Conservation (phyloP, 2,797 vertebrate species). For the Cyclura pinguis region DNA sequence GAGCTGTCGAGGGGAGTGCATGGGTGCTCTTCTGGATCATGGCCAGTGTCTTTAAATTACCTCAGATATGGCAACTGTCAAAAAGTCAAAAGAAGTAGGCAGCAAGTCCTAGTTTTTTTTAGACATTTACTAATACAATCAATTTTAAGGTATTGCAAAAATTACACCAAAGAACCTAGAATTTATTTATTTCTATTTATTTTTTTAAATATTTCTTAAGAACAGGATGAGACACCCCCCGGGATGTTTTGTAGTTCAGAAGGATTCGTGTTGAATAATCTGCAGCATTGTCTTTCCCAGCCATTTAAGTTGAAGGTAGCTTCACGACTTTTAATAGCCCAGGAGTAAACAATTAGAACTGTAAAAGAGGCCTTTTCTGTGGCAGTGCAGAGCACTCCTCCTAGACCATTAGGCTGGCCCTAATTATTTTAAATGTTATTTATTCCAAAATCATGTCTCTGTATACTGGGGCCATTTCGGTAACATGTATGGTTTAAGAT, state of each 20-base stretch:
- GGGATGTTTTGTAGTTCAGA: slow-evolving; percentile 39
- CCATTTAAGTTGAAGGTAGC: slow-evolving; percentile 52
- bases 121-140: slow-evolving; percentile 76
- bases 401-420: slow-evolving; percentile 77
- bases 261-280: slow-evolving; percentile 61
- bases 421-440: slow-evolving; percentile 78
- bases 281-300: slow-evolving; percentile 65
- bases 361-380: slow-evolving; percentile 58
- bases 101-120: slow-evolving; percentile 72
- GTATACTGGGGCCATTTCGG: slow-evolving; percentile 70
- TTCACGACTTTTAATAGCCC: slow-evolving; percentile 59
- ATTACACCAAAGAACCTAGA: slow-evolving; percentile 83
- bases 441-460: slow-evolving; percentile 82
- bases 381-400: slow-evolving; percentile 75
- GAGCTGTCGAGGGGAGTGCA: neutral
- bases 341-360: slow-evolving; percentile 67
- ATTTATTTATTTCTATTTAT: slow-evolving; percentile 83
- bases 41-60: slow-evolving; percentile 50
- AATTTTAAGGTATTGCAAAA: slow-evolving; percentile 77
- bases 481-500: slow-evolving; percentile 74
- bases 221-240: slow-evolving; percentile 64
- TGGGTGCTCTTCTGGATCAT: slow-evolving; percentile 29
- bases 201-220: slow-evolving; percentile 71
- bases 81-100: slow-evolving; percentile 64
- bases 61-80: slow-evolving; percentile 54